Base-by-base conservation (phyloP, 1,140 invertebrate genomes). In the Camponotus floridanus region DNA sequence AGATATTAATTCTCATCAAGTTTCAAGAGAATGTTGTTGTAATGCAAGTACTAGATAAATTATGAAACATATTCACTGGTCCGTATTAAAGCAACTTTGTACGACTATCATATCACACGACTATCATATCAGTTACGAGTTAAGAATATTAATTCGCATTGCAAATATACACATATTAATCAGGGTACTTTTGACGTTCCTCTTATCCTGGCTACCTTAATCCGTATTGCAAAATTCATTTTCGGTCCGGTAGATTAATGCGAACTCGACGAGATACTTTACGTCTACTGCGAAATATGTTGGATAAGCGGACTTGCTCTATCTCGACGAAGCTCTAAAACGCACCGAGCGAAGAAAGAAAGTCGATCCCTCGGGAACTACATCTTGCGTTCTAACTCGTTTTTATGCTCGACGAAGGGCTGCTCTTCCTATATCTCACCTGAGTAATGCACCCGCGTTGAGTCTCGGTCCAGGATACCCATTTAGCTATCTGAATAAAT, bases 251-350 rank as follows among this genome's bases (percentile, higher is more conserved):
- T 33, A 74, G 39, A 83, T 42, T 70, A 81, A 26, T 36, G 55
- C 36, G 39, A 6, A 9, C 67, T 45, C 39, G 67, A 42, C 39
- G 67, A 74, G 42, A 74, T 21, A 39, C 71, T 83, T 83, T 74
- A 73, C 42, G 68, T 73, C 11, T 51, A 3, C 39, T 45, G 2
- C 39, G 39, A 7, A 45, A 39, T 11, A 21, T 13, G 39, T 45
- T 18, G 31, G 55, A 68, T 51, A 51, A 79, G 26, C 51, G 15
- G 7, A 61, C n/a, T 36, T 21, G 26, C 42, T 26, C 55, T n/a
- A 74, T 83, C 55, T 48, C 68, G 42, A 73, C 26, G 67, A 83
- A 83, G 68, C 55, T 73, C 55, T 74, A 74, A 83, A 74, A 73
- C 26, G 11, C 39, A 18, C 31, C 9, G 18, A 11, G 39, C 51